These are phyloP conservation scores for Sebastes kiyomatsui DNA, from an alignment of 2,797 vertebrate genomes.

Conservation along the genomic window DNA sequence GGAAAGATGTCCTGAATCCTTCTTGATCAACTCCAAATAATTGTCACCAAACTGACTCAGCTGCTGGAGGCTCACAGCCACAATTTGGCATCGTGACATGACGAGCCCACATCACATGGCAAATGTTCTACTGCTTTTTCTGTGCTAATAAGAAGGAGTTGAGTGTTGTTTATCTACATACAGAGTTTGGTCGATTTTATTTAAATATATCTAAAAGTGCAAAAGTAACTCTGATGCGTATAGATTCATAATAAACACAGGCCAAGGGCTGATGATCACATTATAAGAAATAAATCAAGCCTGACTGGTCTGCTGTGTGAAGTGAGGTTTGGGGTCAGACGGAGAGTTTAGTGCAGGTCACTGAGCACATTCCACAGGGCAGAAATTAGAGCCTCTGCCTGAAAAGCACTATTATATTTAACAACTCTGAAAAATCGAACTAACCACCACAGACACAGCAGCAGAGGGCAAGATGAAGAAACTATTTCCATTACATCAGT, in stretches of 20 bases:
- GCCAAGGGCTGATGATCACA: neutral
- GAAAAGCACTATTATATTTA: neutral
- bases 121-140: neutral
- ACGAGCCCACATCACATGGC: neutral
- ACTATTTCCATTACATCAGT: conserved; percentile 21
- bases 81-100: neutral
- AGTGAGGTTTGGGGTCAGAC: neutral
- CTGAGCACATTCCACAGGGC: conserved; percentile 32
- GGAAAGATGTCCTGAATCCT: neutral
- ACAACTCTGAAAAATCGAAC: neutral
- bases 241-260: neutral
- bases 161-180: neutral
- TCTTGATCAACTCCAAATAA: neutral
- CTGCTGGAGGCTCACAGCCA: neutral
- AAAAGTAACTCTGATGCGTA: neutral
- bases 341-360: conserved; percentile 18
- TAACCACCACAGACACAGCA: neutral
- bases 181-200: neutral
- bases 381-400: neutral
- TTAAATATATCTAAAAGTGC: neutral
- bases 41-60: neutral
- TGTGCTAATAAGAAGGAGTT: neutral
- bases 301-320: neutral
- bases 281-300: neutral
- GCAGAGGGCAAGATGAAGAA: neutral